Conservation (phyloP, 2,888 invertebrate species). For the Tetanocera ferruginea region DNA sequence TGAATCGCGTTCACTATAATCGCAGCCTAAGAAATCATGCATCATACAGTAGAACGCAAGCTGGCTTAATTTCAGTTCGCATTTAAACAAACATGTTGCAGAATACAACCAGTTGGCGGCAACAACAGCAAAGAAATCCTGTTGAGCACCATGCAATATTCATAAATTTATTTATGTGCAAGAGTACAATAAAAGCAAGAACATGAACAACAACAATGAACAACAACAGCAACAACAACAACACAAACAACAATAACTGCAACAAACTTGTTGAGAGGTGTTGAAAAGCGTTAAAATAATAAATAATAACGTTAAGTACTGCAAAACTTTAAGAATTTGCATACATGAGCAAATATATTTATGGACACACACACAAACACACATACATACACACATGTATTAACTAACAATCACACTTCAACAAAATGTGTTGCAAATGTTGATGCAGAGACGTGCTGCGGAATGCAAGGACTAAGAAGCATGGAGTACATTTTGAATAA, state of each 20-base stretch:
- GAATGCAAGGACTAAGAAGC: background rate
- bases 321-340: conserved; percentile 63
- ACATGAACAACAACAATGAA: background rate
- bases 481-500: conserved; percentile 59
- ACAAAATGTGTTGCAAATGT: background rate
- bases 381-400: conserved; percentile 31
- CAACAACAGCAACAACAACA: conserved; percentile 52
- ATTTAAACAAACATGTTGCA: background rate
- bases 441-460: conserved; percentile 43
- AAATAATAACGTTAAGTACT: conserved; percentile 66
- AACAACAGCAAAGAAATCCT: conserved; percentile 55
- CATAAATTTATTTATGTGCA: conserved; percentile 57
- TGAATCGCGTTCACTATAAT: too few relatives aligned
- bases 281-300: conserved; percentile 66
- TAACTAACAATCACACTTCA: background rate
- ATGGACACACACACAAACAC: conserved; percentile 45
- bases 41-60: too few relatives aligned
- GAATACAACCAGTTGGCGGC: conserved; percentile 1
- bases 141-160: conserved; percentile 60
- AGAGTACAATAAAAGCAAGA: conserved; percentile 38
- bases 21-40: too few relatives aligned
- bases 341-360: conserved; percentile 53
- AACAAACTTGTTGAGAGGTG: conserved; percentile 64
- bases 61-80: background rate
- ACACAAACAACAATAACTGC: conserved; percentile 48